Base-by-base conservation (phyloP, 2,113 vertebrate species). In the Vidua macroura region DNA sequence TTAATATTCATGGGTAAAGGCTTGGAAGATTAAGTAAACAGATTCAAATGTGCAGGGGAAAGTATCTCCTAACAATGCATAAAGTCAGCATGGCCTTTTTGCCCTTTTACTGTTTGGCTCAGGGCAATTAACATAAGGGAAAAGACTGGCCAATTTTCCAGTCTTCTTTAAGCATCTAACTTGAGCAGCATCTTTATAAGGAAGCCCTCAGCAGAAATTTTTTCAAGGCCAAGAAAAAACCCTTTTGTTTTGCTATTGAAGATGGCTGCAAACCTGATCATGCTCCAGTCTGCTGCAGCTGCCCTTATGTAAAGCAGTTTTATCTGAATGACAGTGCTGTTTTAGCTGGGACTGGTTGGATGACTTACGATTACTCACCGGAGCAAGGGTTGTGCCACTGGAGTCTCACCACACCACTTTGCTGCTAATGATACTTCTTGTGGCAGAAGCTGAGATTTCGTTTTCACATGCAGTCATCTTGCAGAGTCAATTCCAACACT, bases 31-130 rank as follows among this genome's bases (percentile, higher is more conserved):
- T 88, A 94, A 82, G 93, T 94, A 96, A 96, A 94, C 69, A 88
- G 88, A 92, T 93, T 93, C 69, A 93, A 31, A 95, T 88, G 90
- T 92, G 86, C 88, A 86, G 84, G 62, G 56, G 64, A 94, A 81
- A 72, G 94, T 95, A 86, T 97, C 92, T 96, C 51, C 69, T 97
- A 86, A 88, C 96, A 91, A 82, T 95, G 93, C 92, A 96, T 96
- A 88, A 92, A 97, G 80, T 90, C 95, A 97, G 60, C 56, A 37
- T 2, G 33, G 83, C 90, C 88, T 92, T 94, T 91, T 76, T 90
- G 83, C 92, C 88, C 86, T 90, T 33, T 93, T 88, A 66, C 80
- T 1, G 0, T 56, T 92, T 60, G 41, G 58, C 49, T 88, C 74
- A 66, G 44, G 58, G 19, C 5, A 11, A 86, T 92, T 90, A 88